Evolutionary conservation across 1,140 invertebrate species (phyloP).

Genomic region (Brachionus sp.): DNA sequence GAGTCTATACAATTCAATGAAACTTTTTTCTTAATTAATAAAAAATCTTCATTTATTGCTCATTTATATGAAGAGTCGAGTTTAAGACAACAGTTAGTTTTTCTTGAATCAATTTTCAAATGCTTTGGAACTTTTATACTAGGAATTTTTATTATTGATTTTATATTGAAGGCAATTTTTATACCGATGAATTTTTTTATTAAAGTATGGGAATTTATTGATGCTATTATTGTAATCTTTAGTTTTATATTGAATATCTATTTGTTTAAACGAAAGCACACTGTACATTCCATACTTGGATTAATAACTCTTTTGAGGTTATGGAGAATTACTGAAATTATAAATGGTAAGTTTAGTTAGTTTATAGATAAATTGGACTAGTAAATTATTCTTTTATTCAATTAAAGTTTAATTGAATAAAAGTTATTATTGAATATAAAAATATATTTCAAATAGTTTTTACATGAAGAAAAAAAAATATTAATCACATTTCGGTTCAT

Average conservation of each 20-base stretch:
- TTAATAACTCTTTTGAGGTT: neutral
- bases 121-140: neutral
- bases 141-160: constrained; percentile 12
- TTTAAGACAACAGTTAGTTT: neutral
- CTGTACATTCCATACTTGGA: neutral
- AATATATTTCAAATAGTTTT: no score
- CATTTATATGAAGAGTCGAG: neutral
- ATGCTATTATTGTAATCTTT: constrained; percentile 25
- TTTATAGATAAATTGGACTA: no score
- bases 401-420: no score
- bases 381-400: no score
- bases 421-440: no score
- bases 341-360: constrained; percentile 22
- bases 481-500: no score
- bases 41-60: neutral
- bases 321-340: constrained; percentile 16
- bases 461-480: no score
- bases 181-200: constrained; percentile 28
- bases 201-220: constrained; percentile 12
- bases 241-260: constrained; percentile 37
- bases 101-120: constrained; percentile 1
- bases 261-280: constrained; percentile 2
- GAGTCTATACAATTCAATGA: neutral
- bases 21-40: neutral
- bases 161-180: constrained; percentile 29